Evolutionary conservation across 2,113 vertebrate species (phyloP).

Genomic region (Nothoprocta pentlandii): DNA sequence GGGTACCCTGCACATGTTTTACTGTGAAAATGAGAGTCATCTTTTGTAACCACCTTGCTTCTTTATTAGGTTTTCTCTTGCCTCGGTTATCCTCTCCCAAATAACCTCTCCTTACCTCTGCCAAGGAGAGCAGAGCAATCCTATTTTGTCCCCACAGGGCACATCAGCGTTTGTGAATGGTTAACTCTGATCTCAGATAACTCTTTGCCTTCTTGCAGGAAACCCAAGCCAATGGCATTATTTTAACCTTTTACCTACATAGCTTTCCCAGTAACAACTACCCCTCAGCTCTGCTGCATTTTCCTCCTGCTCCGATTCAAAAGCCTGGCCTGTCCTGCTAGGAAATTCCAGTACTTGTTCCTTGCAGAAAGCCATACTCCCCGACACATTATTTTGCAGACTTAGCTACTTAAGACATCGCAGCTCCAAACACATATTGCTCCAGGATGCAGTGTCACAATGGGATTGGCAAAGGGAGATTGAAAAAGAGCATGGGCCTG

Average conservation of each 20-base stretch:
- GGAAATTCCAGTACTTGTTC: neutral
- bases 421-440: neutral
- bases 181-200: conserved; percentile 72
- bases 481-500: neutral
- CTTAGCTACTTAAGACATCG: neutral
- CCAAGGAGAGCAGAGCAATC: conserved; percentile 10
- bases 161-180: conserved; percentile 59
- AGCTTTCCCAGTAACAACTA: neutral
- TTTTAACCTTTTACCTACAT: conserved; percentile 75
- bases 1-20: neutral
- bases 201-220: conserved; percentile 34
- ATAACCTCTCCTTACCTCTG: conserved; percentile 27
- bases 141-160: conserved; percentile 51
- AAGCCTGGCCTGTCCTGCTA: neutral
- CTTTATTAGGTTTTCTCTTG: conserved; percentile 20
- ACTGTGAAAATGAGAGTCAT: conserved; percentile 13
- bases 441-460: conserved; percentile 20
- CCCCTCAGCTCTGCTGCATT: neutral
- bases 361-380: neutral
- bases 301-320: rapidly evolving
- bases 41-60: conserved; percentile 2
- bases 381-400: neutral
- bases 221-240: conserved; percentile 41
- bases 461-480: neutral
- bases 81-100: neutral